Conservation (phyloP, 2,797 vertebrate species). For the Falco concolor region DNA sequence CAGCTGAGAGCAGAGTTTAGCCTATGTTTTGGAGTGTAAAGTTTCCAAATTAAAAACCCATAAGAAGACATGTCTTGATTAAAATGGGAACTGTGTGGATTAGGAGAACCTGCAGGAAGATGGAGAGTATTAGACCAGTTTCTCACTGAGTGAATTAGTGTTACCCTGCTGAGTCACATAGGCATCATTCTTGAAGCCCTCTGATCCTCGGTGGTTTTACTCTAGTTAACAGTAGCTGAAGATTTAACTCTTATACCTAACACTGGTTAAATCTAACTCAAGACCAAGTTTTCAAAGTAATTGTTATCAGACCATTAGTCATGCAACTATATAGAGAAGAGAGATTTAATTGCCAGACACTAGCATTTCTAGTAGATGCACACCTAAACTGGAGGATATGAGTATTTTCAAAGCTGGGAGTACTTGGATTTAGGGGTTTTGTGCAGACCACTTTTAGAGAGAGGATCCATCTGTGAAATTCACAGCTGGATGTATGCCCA, state of each 20-base stretch:
- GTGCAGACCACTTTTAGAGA: background rate
- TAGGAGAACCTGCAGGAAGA: background rate
- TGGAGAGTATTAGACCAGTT: background rate
- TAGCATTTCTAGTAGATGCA: background rate
- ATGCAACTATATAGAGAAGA: background rate
- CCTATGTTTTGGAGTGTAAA: background rate
- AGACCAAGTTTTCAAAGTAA: background rate
- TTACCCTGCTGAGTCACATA: background rate
- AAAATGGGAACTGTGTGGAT: background rate
- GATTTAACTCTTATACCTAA: background rate
- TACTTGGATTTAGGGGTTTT: background rate
- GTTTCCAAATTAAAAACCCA: slow-evolving; percentile 6
- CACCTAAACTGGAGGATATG: background rate
- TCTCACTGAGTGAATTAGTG: background rate
- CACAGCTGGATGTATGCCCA: background rate
- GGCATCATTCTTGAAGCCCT: background rate
- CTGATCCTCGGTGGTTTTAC: background rate
- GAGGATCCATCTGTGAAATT: background rate
- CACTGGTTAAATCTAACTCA: background rate
- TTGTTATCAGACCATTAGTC: background rate
- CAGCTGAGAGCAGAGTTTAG: background rate
- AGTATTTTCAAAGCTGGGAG: background rate
- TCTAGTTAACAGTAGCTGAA: background rate
- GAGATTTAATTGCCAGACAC: background rate
- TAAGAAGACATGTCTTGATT: background rate